Conservation (phyloP, 2,888 invertebrate genomes). For the Leptodirus hochenwartii region DNA sequence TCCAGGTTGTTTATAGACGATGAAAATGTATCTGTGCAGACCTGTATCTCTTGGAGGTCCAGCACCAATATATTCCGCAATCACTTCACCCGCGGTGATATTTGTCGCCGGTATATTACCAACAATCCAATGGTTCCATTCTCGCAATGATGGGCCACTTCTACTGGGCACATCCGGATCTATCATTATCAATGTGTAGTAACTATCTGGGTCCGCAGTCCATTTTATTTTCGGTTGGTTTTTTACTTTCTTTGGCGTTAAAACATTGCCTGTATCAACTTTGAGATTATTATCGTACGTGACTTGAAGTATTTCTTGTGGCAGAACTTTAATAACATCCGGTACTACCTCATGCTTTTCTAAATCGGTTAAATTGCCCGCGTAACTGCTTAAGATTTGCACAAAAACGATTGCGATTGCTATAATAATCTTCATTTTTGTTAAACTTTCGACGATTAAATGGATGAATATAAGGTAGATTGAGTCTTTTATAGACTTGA, state of each 20-base stretch:
- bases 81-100: constrained; percentile 35
- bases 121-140: constrained; percentile 65
- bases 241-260: constrained; percentile 17
- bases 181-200: constrained; percentile 28
- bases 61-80: constrained; percentile 45
- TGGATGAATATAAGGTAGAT: too few relatives aligned
- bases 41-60: constrained; percentile 56
- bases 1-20: constrained; percentile 28
- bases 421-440: too few relatives aligned
- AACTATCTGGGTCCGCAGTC: constrained; percentile 15
- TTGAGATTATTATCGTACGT: too few relatives aligned
- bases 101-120: constrained; percentile 51
- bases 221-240: constrained; percentile 18
- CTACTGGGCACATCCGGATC: constrained; percentile 67
- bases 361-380: too few relatives aligned
- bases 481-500: too few relatives aligned
- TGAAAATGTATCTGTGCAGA: constrained; percentile 53
- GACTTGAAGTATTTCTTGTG: too few relatives aligned
- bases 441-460: too few relatives aligned
- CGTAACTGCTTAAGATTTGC: too few relatives aligned
- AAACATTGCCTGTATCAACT: constrained; percentile 15
- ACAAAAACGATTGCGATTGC: too few relatives aligned
- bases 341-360: too few relatives aligned
- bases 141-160: constrained; percentile 43
- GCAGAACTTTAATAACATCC: constrained; percentile 9